phyloP scores from a whole-genome alignment of 2,888 invertebrate genomes.

The Oscheius sp. region DNA sequence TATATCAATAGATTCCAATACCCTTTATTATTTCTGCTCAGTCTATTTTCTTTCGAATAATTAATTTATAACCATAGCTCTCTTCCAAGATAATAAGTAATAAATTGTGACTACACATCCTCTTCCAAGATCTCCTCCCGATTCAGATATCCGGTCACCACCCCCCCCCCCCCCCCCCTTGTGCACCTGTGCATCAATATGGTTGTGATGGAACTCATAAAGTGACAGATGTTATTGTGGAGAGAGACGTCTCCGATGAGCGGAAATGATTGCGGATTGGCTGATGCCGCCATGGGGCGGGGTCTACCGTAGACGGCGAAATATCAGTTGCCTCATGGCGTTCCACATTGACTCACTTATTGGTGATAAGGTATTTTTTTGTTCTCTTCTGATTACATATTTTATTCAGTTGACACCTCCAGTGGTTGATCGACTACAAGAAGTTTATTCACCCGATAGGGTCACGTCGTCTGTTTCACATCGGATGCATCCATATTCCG shows the following conservation, averaged over 20 bases:
- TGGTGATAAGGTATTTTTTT: constrained; percentile 41
- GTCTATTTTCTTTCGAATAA: neutral
- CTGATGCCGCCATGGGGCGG: constrained; percentile 7
- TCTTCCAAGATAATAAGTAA: too few relatives aligned
- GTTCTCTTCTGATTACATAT: neutral
- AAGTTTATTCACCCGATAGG: constrained; percentile 15
- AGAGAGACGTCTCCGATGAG: neutral
- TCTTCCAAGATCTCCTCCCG: too few relatives aligned
- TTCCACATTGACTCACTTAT: constrained; percentile 51
- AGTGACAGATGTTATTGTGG: constrained; percentile 11
- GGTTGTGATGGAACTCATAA: neutral
- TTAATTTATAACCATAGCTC: too few relatives aligned
- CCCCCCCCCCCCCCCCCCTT: neutral
- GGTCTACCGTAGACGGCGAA: constrained; percentile 29
- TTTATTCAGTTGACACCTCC: constrained; percentile 8
- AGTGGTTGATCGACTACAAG: constrained; percentile 2
- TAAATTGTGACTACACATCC: too few relatives aligned
- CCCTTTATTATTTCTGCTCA: neutral
- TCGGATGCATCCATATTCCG: constrained; percentile 16
- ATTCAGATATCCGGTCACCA: too few relatives aligned
- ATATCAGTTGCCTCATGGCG: constrained; percentile 26
- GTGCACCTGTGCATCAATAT: neutral
- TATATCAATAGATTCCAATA: neutral
- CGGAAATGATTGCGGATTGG: constrained; percentile 31
- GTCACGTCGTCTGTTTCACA: neutral